Evolutionary conservation across 1,140 invertebrate species (phyloP), one percentile per base, ranked within the genome.

Genomic region (Heliothis virescens): DNA sequence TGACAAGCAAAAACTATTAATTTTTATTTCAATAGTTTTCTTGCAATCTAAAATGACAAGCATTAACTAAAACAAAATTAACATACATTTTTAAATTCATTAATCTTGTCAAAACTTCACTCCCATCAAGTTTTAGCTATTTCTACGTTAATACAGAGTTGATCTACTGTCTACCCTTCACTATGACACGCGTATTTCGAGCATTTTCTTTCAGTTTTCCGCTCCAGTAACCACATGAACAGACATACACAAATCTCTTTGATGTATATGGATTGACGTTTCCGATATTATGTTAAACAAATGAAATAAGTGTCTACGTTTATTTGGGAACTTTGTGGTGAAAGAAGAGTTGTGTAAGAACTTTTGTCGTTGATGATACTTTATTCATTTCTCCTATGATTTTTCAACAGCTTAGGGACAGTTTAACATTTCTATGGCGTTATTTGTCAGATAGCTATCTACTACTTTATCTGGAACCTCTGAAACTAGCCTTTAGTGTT

Each of bases 171-270:
- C 81, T 73, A 75, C 75, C 83, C 83, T 84, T 67, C 71, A 75
- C 71, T 78, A 60, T 83, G 71, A 75, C 79, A 59, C 60, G 73
- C 47, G 77, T 82, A 83, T 79, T 80, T 53, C 21, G 65, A 78
- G 85, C 79, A 81, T 89, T 86, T 86, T 86, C 83, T 86, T 89
- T 84, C 85, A 83, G 69, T 82, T 84, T 86, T 82, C 82, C 83
- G 78, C 84, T 81, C 82, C 82, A 85, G 53, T 85, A 82, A 82
- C 78, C 77, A 67, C 79, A 59, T 62, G 78, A 50, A 71, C 78
- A 76, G 74, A 76, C 74, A 63, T 47, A 47, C 60, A 48, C 60
- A 29, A 41, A 76, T 65, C 21, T 34, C 74, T 76, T 76, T 76
- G 74, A 76, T 76, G 60, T 76, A 53, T n/a, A 29, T 48, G 60